These are phyloP conservation scores for Macrotrachela quadricornifera DNA, from an alignment of 1,140 invertebrate genomes.

Conservation along the genomic window DNA sequence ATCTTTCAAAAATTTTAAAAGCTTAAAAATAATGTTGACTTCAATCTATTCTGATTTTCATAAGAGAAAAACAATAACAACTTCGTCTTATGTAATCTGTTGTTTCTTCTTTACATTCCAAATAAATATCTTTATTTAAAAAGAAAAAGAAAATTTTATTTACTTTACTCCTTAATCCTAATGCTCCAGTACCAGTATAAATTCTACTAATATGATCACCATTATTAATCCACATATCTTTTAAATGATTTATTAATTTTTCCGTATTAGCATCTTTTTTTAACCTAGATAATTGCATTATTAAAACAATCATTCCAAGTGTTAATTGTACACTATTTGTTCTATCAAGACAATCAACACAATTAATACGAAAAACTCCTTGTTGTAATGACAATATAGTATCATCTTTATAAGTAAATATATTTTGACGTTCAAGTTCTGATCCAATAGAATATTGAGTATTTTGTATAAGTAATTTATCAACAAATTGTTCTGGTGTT, in stretches of 20 bases:
- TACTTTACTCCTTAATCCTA: conserved; percentile 69
- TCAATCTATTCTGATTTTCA: no score
- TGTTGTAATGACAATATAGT: conserved; percentile 37
- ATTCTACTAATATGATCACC: conserved; percentile 98
- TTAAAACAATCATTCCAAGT: not conserved
- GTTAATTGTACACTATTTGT: conserved; percentile 74
- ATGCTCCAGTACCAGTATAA: conserved; percentile 93
- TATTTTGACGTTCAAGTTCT: no score
- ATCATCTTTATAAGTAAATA: no score
- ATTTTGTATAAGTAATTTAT: no score
- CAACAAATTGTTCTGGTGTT: no score
- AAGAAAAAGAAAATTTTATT: not conserved
- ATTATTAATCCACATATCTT: conserved; percentile 96
- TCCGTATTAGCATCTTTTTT: not conserved
- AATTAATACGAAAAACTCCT: conserved; percentile 83
- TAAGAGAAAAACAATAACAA: no score
- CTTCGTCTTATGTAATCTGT: no score
- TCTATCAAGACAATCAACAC: conserved; percentile 86
- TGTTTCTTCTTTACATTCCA: no score
- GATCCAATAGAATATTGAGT: no score
- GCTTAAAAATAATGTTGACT: no score
- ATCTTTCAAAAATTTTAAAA: no score
- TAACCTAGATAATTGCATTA: not conserved
- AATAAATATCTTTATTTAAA: no score
- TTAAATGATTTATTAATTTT: conserved; percentile 39